Evolutionary conservation across 2,888 invertebrate genomes (phyloP), one percentile per base, ranked within the genome.

Genomic region (Strigamia crassipes): DNA sequence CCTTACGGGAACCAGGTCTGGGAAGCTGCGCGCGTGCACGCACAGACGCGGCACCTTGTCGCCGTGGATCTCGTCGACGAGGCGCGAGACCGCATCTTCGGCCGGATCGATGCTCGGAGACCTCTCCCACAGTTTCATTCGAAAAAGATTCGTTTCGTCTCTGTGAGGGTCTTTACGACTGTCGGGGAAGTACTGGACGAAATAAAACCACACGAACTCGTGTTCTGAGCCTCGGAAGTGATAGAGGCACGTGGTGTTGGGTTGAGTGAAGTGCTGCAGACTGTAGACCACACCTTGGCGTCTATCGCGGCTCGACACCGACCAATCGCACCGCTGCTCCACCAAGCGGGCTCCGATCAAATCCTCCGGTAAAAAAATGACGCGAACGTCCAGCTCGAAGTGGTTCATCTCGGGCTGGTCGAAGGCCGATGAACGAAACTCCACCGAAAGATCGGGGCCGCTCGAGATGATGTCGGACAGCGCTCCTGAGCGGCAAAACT

Each of bases 181-280:
- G 82, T 83, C 82, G 27, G 81, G 92, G 88, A 94, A 93, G 87
- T 94, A 94, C 88, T 94, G 94, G 85, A 94, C 92, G 87, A 94
- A 94, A 34, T 94, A 93, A 84, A 94, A 91, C 94, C 94, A 94
- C 34, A 94, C 93, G 83, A 93, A 92, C 88, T 94, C 94, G 86
- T 92, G 92, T 8, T 91, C 89, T 81, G 92, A 92, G 38, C 93
- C 89, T 92, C 90, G 80, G 86, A 94, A 94, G 86, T 92, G 92
- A 88, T 94, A 94, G 83, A 93, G 92, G 87, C 94, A 94, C 8
- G 94, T 94, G 0, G 94, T 94, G 88, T 94, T 94, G 1, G 94
- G 93, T 0, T 94, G 94, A 82, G 94, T 88, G 0, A 94, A 93
- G 87, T 94, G 94, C 79, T 92, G 89, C 2, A 94, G 94, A 87